Percentiles rank a stretch among this genome's conserved stretches.
Evolutionary conservation across 2,888 invertebrate species (phyloP).

Genomic region (Dasypogon diadema): DNA sequence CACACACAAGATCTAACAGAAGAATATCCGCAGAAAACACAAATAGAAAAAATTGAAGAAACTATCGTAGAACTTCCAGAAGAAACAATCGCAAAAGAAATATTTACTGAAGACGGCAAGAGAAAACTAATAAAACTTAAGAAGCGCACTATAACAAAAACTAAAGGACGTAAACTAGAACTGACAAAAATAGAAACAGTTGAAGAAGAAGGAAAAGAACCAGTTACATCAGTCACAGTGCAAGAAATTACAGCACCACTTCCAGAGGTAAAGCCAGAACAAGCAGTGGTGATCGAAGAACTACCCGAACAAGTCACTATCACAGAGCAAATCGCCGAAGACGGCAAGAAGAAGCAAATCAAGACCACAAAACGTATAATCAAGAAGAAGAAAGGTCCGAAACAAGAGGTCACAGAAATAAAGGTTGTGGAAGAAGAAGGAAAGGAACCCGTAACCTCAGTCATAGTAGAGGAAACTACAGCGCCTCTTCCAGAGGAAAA

Average conservation of each 20-base stretch:
- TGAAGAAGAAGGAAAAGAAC: slow-evolving; percentile 61
- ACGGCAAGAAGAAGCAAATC: slow-evolving; percentile 59
- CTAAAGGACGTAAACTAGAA: slow-evolving; percentile 58
- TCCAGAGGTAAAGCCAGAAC: slow-evolving; percentile 57
- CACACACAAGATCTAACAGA: slow-evolving; percentile 62
- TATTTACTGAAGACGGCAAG: slow-evolving; percentile 61
- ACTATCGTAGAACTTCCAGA: slow-evolving; percentile 63
- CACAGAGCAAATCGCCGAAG: slow-evolving; percentile 63
- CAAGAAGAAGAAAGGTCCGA: slow-evolving; percentile 58
- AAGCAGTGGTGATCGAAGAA: slow-evolving; percentile 59
- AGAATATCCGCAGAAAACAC: not conserved
- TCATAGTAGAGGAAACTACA: slow-evolving; percentile 57
- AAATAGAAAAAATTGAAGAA: slow-evolving; percentile 57
- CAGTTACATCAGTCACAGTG: slow-evolving; percentile 62
- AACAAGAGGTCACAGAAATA: slow-evolving; percentile 64
- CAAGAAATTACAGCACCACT: slow-evolving; percentile 56
- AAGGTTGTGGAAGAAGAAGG: slow-evolving; percentile 62
- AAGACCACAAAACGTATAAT: slow-evolving; percentile 58
- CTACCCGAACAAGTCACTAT: slow-evolving; percentile 61
- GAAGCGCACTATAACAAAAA: slow-evolving; percentile 57
- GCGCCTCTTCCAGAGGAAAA: slow-evolving; percentile 64
- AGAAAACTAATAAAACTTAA: slow-evolving; percentile 64
- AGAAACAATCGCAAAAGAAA: slow-evolving; percentile 66
- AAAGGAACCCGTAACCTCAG: slow-evolving; percentile 61
- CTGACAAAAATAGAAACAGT: slow-evolving; percentile 62